Conservation (phyloP, 2,113 vertebrate species). For the Talpa occidentalis region DNA sequence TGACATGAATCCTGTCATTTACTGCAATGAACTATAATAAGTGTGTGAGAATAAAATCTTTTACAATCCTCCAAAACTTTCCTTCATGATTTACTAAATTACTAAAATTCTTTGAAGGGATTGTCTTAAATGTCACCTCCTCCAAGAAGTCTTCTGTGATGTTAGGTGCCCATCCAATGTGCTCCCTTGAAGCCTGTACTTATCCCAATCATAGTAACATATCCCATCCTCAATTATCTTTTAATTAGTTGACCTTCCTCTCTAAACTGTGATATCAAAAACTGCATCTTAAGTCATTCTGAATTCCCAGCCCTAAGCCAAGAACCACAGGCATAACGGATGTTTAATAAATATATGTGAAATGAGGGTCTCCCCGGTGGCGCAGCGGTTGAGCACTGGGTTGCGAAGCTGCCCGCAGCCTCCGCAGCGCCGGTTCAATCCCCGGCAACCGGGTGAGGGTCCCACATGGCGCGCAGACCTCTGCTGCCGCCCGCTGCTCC, state of each 20-base stretch:
- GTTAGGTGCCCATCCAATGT: not conserved
- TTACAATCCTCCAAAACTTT: conserved; percentile 21
- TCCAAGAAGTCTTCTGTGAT: conserved; percentile 31
- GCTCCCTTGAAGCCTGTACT: not conserved
- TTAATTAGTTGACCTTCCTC: not conserved
- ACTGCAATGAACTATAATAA: not conserved
- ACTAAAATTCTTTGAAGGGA: conserved; percentile 37
- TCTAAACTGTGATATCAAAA: not conserved
- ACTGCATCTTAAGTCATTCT: not conserved
- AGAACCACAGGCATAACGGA: not conserved
- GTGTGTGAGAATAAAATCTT: conserved; percentile 2
- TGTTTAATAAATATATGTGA: conserved; percentile 42
- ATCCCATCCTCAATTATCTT: not conserved
- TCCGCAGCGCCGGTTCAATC: too few relatives aligned
- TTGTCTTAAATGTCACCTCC: not conserved
- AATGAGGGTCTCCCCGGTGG: too few relatives aligned
- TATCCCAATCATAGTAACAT: not conserved
- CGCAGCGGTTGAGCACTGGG: too few relatives aligned
- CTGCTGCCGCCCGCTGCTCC: too few relatives aligned
- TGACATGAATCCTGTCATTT: conserved; percentile 10
- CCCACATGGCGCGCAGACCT: too few relatives aligned
- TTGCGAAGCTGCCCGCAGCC: too few relatives aligned
- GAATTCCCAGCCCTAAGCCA: not conserved
- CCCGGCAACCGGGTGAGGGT: too few relatives aligned
- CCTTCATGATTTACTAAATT: conserved; percentile 36